Evolutionary conservation across 2,888 invertebrate species (phyloP), one percentile per base, ranked within the genome.

Genomic region (Erebia epiphron): DNA sequence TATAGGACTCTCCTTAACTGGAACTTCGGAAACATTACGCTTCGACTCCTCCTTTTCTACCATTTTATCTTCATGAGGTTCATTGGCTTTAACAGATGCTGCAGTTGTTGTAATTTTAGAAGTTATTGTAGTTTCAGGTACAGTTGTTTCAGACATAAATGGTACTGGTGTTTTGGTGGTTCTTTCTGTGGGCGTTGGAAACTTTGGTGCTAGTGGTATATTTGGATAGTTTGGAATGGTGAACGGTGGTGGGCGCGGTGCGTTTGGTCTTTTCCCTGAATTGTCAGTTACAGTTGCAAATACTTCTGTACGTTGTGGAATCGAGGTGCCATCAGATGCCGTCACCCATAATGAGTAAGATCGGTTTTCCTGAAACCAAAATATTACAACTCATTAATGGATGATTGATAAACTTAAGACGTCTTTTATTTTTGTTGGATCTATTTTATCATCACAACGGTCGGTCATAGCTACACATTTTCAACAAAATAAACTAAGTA

Each of bases 331-430:
- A 68, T 90, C 91, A 68, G 85, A 81, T 14, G 89, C 87, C 60
- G 89, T 91, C 41, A 93, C 92, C 93, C 92, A 93, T 50, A 93
- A 77, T 0, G 89, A 92, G 73, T 89, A 92, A 1, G 91, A 85
- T 54, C 82, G 82, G 73, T 91, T 92, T 82, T 91, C 92, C 93
- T 93, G 87, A 49, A 88, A 90, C 52, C 46, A 56, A 61, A 18
- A 60, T 46, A 49, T 18, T 18, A 16, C 13, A 4, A 49, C 1
- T 54, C 18, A 54, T 54, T 50, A 2, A 14, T 50, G 7, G 13
- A 7, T 35, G 35, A 7, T 35, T 46, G 13, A 3, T 46, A 46
- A 13, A 11, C 11, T 13, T 13, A 11, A 13, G 13, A 46, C 11
- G 3, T 8, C 2, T 2, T 52, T 52, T 52, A 52, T n/a, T 16